Base-by-base conservation (phyloP, 2,797 vertebrate species). In the Tangara arthus region DNA sequence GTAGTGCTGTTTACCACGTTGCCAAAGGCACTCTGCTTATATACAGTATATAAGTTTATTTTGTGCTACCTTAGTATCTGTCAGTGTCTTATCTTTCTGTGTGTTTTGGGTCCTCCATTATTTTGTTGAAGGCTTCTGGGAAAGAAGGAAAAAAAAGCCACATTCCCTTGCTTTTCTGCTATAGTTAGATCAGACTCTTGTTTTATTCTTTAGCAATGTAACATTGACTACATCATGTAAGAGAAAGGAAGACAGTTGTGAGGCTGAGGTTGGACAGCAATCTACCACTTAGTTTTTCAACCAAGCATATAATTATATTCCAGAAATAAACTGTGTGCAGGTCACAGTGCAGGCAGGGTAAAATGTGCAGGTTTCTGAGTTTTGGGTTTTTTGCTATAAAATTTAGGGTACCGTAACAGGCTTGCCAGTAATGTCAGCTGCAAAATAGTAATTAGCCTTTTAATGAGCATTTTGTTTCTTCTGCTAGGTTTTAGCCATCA, bases 371-470 rank as follows among this genome's bases (percentile, higher is more conserved):
- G 12, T 72, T 90, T 82, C 18, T 83, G 37, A 7, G 7, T 63
- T 82, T 23, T 28, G 35, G 0, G 0, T 3, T 30, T 35, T 20
- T 37, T 28, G 0, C 15, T n/a, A 0, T n/a, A 37, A 81, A 66
- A 57, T 61, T 34, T 32, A 30, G 39, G n/a, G 5, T 82, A 11
- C 39, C 1, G 0, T 52, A 44, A 63, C 12, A 11, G 35, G 14
- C 24, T 90, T 69, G 59, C 30, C 57, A 39, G 28, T 63, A 49
- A 50, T 69, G 82, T 69, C 59, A 69, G 26, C 44, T 73, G 26
- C 35, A 39, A 56, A 46, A 19, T 10, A 44, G 27, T 44, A 59
- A 41, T 90, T 71, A 72, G 15, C 9, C 30, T 72, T 78, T 72
- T 79, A 35, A 16, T 56, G 12, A 64, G 4, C 17, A 10, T 81